Evolutionary conservation across 1,140 invertebrate genomes (phyloP), one percentile per base, ranked within the genome.

Genomic region (Melitaea cinxia): DNA sequence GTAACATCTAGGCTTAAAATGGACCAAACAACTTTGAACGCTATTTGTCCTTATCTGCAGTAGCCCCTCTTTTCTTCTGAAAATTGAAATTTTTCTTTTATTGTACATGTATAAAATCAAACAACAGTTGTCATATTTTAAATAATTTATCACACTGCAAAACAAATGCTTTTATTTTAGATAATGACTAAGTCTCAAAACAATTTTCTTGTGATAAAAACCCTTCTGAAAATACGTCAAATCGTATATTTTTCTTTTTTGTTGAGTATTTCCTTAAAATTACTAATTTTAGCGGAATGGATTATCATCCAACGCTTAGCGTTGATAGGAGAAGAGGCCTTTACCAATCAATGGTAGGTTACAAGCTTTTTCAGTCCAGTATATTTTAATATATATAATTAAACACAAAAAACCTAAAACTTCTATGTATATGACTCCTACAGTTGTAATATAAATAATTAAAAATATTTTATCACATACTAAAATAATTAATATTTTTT

Each of bases 221-320:
- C 14, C 84, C 84, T 69, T 90, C 88, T 37, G 84, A 80, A 9
- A 85, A 88, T 24, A 88, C 88, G 68, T 90, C 85, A 65, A 90
- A 90, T 5, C 81, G 78, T 68, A 90, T 85, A 66, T 72, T 80
- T 88, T 90, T 88, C 85, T 88, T 88, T 83, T 80, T 88, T 19
- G 68, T 73, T 3, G 61, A 33, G 64, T 75, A 52, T 83, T 80
- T 88, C 87, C 88, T 80, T 69, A 88, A 83, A 65, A 62, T 68
- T 7, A 63, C 14, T 42, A n/a, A 39, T 1, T 39, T 14, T 21
- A n/a, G n/a, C n/a, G n/a, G n/a, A n/a, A n/a, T n/a, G n/a, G n/a
- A n/a, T n/a, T n/a, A n/a, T n/a, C n/a, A n/a, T n/a, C n/a, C n/a
- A n/a, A n/a, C n/a, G n/a, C n/a, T n/a, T n/a, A n/a, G n/a, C n/a